Evolutionary conservation across 2,888 invertebrate genomes (phyloP).

Genomic region (Eupithecia dodoneata): DNA sequence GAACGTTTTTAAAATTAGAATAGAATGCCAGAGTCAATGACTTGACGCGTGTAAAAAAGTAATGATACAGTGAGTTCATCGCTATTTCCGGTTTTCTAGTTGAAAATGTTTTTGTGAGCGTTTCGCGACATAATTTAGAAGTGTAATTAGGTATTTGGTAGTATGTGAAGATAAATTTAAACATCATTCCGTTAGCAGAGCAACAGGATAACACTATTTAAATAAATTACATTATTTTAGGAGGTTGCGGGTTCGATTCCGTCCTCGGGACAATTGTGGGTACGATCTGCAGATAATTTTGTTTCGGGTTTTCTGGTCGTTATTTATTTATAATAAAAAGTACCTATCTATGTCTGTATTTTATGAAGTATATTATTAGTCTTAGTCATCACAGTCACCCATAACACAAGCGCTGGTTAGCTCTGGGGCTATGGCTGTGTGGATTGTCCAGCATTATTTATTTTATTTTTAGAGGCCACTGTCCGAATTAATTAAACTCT

Average conservation of each 20-base stretch:
- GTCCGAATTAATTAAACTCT: too few relatives aligned
- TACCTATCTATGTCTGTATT: too few relatives aligned
- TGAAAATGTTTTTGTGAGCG: slow-evolving; percentile 19
- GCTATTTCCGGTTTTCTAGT: slow-evolving; percentile 44
- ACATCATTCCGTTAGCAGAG: background rate
- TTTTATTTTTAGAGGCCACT: too few relatives aligned
- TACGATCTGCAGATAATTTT: too few relatives aligned
- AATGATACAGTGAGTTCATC: slow-evolving; percentile 41
- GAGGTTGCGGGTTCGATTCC: background rate
- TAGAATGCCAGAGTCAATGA: slow-evolving; percentile 23
- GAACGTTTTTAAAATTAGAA: slow-evolving; percentile 13
- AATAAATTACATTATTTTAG: background rate
- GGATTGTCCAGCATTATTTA: too few relatives aligned
- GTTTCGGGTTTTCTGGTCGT: too few relatives aligned
- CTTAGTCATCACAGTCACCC: too few relatives aligned
- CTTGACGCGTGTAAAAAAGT: slow-evolving; percentile 34
- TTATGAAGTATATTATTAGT: too few relatives aligned
- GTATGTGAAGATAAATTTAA: background rate
- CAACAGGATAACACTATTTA: background rate
- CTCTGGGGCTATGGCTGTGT: too few relatives aligned
- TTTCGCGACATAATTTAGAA: slow-evolving; percentile 19
- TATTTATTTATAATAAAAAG: too few relatives aligned
- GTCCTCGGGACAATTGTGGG: background rate
- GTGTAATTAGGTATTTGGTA: slow-evolving; percentile 1
- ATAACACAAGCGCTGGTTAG: too few relatives aligned